A percentile compares a stretch with the other conserved stretches of the same genome.
Evolutionary conservation across 2,888 invertebrate species (phyloP).

Genomic region (Protophormia terraenovae): DNA sequence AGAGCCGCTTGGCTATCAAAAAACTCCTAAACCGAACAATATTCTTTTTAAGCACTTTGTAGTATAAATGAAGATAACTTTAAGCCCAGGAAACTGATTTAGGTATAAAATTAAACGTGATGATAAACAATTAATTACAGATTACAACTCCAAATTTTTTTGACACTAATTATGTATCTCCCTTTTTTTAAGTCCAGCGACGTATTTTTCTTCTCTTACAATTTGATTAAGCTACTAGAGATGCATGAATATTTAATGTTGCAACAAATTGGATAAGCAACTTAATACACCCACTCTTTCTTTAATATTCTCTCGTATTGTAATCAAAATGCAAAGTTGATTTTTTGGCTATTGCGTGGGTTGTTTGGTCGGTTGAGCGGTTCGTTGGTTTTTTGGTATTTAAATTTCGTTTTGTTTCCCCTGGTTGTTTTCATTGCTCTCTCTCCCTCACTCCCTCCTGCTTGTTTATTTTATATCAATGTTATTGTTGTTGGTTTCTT

Average conservation of each 20-base stretch:
- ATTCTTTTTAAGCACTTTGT: no score
- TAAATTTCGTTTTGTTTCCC: conserved; percentile 36
- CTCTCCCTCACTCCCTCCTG: no score
- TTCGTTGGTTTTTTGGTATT: conserved; percentile 45
- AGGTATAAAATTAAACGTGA: no score
- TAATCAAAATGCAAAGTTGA: conserved; percentile 37
- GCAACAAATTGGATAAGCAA: conserved; percentile 21
- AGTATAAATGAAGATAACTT: no score
- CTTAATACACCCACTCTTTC: conserved; percentile 7
- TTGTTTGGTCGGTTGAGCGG: conserved; percentile 29
- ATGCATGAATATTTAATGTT: background rate
- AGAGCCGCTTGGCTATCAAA: no score
- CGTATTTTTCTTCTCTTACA: background rate
- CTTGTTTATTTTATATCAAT: background rate
- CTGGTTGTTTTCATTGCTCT: background rate
- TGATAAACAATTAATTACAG: no score
- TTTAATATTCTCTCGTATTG: background rate
- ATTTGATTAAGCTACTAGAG: background rate
- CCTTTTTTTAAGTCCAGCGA: no score
- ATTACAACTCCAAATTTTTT: no score
- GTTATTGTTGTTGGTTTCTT: conserved; percentile 10
- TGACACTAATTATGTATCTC: no score
- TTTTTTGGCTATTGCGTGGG: conserved; percentile 31
- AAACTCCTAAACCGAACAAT: no score
- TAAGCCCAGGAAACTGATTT: no score